These are phyloP conservation scores for Rhincodon typus DNA, from an alignment of 2,797 vertebrate species.

Conservation along the genomic window DNA sequence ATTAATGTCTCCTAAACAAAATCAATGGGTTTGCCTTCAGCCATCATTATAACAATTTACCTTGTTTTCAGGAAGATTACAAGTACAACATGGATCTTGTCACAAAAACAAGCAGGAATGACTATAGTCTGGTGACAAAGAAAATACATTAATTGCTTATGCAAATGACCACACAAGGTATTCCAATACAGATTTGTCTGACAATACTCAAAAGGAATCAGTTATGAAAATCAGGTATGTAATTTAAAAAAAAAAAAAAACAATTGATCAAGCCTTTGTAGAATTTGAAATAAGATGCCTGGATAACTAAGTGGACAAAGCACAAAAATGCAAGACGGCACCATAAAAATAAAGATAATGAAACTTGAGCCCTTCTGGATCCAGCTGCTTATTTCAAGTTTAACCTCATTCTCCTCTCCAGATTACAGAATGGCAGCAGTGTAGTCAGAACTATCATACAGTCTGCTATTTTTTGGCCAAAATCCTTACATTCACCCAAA, in stretches of 20 bases:
- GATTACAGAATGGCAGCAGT: not conserved
- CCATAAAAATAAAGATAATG: not conserved
- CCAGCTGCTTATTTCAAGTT: not conserved
- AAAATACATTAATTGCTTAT: not conserved
- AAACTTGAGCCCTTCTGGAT: not conserved
- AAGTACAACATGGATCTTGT: not conserved
- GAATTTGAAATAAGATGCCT: not conserved
- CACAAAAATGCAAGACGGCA: not conserved
- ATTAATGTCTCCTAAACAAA: not conserved
- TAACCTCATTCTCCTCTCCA: not conserved
- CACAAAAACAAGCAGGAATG: not conserved
- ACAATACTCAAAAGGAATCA: not conserved
- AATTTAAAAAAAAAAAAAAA: not conserved
- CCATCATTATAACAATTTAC: not conserved
- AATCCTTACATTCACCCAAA: not conserved
- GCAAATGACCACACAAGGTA: not conserved
- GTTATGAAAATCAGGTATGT: not conserved
- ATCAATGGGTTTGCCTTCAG: not conserved
- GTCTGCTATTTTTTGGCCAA: not conserved
- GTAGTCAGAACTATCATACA: not conserved
- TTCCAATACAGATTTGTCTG: not conserved
- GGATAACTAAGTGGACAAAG: not conserved
- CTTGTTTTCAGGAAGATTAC: not conserved
- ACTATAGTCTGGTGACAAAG: not conserved
- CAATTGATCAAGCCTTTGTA: not conserved